Base-by-base conservation (phyloP, 1,140 invertebrate genomes). In the Pemphigus obesinymphae region DNA sequence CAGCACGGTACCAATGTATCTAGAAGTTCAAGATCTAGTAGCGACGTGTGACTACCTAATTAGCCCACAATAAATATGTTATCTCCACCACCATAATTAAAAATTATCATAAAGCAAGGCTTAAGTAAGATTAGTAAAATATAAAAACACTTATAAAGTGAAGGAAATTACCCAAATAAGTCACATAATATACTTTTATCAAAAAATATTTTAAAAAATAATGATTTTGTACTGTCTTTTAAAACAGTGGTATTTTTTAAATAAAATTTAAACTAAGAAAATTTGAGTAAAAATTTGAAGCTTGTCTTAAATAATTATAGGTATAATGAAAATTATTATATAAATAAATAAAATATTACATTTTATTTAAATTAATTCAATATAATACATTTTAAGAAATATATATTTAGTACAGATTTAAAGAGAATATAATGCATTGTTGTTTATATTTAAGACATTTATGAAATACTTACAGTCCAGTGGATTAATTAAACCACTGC, bases 401-500 rank as follows among this genome's bases (percentile, higher is more conserved):
- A 45, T 5, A 26, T n/a, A 23, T 11, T 13, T 23, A 5, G 7
- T 13, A 13, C 48, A 37, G 0, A 43, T 29, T 20, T 1, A 55
- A 0, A 34, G 8, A 23, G 37, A 23, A 80, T 58, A 82, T 4
- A 68, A 37, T 68, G 23, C 13, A 29, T 8, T 75, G 26, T 37
- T 29, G 4, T 58, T 37, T 34, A 48, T 6, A 53, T 45, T 34
- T 83, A 78, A 50, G 2, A 66, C 43, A 81, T 78, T 17, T 43
- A 55, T 13, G 4, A 17, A 45, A 86, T 88, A 90, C 90, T 90
- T 89, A 92, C 91, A 88, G 86, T 92, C 91, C 83, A 92, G 86
- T 76, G 91, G 90, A 88, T 92, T 92, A 23, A 89, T 88, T 72
- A 92, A 86, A 55, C 91, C 91, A 83, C 90, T 89, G 85, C 88